phyloP scores from a whole-genome alignment of 2,797 vertebrate genomes.

The Tarsius wallacei region DNA sequence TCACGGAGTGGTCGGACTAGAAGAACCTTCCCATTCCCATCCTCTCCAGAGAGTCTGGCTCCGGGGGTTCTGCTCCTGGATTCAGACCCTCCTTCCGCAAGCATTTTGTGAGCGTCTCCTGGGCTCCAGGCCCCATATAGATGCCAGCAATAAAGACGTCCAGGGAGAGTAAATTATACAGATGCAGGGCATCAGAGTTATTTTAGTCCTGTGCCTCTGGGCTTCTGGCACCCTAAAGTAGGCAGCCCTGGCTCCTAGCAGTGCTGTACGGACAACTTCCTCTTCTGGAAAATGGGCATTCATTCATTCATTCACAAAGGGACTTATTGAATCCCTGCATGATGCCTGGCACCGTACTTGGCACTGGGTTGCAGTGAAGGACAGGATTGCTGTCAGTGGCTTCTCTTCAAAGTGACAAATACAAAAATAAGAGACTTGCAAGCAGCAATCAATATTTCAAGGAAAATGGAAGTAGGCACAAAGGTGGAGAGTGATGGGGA shows the following conservation, averaged over 20 bases:
- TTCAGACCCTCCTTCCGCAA: not conserved
- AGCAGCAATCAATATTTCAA: not conserved
- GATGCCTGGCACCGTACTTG: not conserved
- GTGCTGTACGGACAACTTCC: not conserved
- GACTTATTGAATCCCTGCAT: fast-evolving
- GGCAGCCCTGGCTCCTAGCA: not conserved
- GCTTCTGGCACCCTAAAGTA: not conserved
- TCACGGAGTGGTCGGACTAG: fast-evolving
- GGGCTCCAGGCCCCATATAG: fast-evolving
- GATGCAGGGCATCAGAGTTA: not conserved
- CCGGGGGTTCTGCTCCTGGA: fast-evolving
- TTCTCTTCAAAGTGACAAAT: not conserved
- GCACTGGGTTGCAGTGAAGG: fast-evolving
- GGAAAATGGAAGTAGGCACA: not conserved
- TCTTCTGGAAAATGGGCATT: not conserved
- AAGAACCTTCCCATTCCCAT: fast-evolving
- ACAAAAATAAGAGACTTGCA: not conserved
- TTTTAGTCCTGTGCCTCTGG: not conserved
- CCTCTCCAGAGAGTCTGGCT: not conserved
- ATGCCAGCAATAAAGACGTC: not conserved
- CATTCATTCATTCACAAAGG: fast-evolving
- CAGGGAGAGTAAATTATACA: too few species aligned
- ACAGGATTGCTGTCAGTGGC: fast-evolving
- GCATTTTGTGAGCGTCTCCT: not conserved
- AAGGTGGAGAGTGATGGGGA: not conserved